Evolutionary conservation across 2,113 vertebrate genomes (phyloP), one percentile per base, ranked within the genome.

Genomic region (Neopipo cinnamomea): DNA sequence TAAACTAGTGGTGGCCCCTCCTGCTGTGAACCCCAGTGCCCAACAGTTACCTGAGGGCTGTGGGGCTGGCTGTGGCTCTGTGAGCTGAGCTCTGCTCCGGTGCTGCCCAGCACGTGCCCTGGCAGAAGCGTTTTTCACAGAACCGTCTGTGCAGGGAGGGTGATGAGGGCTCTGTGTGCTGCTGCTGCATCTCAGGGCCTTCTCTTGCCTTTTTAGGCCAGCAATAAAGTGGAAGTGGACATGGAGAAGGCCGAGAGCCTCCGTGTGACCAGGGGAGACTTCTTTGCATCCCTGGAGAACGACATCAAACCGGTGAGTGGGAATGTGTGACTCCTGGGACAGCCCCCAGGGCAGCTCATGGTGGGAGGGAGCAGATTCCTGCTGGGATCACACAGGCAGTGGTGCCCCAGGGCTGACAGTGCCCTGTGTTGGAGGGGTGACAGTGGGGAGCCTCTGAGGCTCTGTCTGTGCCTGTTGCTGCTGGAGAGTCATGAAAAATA

Each of bases 261-360:
- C 47, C 98, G 98, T 76, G 98, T 99, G 96, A 98, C 96, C 75
- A 98, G 99, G 91, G 97, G 97, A 46, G 99, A 99, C 97, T 99
- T 99, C 97, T 96, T 99, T 79, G 98, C 98, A 1, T 99, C 99
- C 41, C 92, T 99, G 97, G 98, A 99, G 66, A 99, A 99, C 14
- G 99, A 99, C 86, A 99, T 99, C 97, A 99, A 99, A 95, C 99
- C 99, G 11, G 99, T 99, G 73, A 99, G 99, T 98, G 39, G 33
- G 28, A 14, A 8, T 20, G 8, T 3, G 35, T 42, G 39, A 6
- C 71, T 33, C 6, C 31, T 42, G 61, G 17, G 16, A 0, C 19
- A 70, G 39, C 50, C 59, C 27, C 33, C 24, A 1, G 33, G 2
- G 6, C 58, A 49, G 46, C 3, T 22, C 10, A 2, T 4, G 41